Percentiles rank a stretch among this genome's conserved stretches.
Evolutionary conservation across 2,888 invertebrate genomes (phyloP).

Genomic region (Megamerina dolium): DNA sequence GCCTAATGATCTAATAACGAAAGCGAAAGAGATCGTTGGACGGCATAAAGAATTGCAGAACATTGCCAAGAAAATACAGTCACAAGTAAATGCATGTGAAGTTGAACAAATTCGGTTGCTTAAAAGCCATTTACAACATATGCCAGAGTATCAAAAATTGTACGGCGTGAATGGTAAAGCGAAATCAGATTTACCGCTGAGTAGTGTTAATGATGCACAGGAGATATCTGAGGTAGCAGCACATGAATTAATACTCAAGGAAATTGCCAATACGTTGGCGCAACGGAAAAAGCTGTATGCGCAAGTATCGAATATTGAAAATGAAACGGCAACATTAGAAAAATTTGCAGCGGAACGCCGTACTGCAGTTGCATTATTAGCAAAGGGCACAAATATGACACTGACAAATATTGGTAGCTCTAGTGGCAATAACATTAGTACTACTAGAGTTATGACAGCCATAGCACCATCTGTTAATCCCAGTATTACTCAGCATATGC

Average conservation of each 20-base stretch:
- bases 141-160: conserved; percentile 55
- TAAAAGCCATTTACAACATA: conserved; percentile 66
- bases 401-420: conserved; percentile 26
- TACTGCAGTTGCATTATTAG: conserved; percentile 41
- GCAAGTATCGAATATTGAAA: conserved; percentile 73
- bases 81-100: conserved; percentile 66
- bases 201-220: conserved; percentile 34
- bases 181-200: conserved; percentile 30
- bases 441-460: too few species aligned
- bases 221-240: conserved; percentile 64
- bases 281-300: conserved; percentile 79
- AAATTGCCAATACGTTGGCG: conserved; percentile 77
- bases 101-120: conserved; percentile 69
- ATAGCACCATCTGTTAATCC: not conserved
- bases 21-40: conserved; percentile 87
- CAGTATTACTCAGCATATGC: conserved; percentile 10
- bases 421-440: too few species aligned
- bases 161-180: conserved; percentile 34
- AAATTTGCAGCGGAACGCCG: conserved; percentile 63
- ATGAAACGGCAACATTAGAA: conserved; percentile 70
- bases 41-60: conserved; percentile 88
- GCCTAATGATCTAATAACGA: conserved; percentile 76
- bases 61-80: conserved; percentile 79
- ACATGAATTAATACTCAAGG: conserved; percentile 76
- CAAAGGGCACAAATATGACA: conserved; percentile 46